Evolutionary conservation across 2,113 vertebrate genomes (phyloP).

Genomic region (Platichthys flesus): DNA sequence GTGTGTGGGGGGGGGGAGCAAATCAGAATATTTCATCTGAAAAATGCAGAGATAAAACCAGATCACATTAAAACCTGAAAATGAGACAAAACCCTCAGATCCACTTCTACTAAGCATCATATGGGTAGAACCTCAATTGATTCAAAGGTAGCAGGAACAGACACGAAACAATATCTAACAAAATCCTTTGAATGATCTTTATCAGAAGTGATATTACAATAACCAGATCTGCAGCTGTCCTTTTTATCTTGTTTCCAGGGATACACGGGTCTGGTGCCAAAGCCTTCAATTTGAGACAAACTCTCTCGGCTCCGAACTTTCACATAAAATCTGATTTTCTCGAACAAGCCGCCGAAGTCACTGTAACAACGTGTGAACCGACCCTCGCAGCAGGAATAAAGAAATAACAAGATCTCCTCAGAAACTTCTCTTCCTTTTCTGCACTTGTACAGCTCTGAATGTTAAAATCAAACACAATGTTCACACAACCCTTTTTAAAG

Average conservation of each 20-base stretch:
- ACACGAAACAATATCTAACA: background rate
- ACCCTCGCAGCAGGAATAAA: background rate
- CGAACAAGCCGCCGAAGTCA: background rate
- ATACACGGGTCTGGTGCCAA: background rate
- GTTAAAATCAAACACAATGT: too few relatives aligned
- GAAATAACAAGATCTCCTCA: background rate
- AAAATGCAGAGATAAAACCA: slow-evolving; percentile 29
- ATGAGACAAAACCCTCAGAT: background rate
- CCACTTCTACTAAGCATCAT: background rate
- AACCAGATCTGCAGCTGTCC: slow-evolving; percentile 11
- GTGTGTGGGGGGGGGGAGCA: slow-evolving; percentile 38
- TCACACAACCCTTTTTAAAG: too few relatives aligned
- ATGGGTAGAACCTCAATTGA: background rate
- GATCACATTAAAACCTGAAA: slow-evolving; percentile 40
- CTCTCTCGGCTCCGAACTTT: slow-evolving; percentile 1
- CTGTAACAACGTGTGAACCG: background rate
- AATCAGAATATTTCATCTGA: slow-evolving; percentile 54
- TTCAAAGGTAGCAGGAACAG: background rate
- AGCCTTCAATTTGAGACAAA: slow-evolving; percentile 15
- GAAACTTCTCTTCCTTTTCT: background rate
- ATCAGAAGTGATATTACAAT: slow-evolving; percentile 6
- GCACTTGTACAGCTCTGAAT: too few relatives aligned
- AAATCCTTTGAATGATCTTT: background rate
- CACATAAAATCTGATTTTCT: slow-evolving; percentile 30
- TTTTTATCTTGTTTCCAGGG: slow-evolving; percentile 39